phyloP scores from a whole-genome alignment of 2,888 invertebrate species.

The Rutpela maculata region DNA sequence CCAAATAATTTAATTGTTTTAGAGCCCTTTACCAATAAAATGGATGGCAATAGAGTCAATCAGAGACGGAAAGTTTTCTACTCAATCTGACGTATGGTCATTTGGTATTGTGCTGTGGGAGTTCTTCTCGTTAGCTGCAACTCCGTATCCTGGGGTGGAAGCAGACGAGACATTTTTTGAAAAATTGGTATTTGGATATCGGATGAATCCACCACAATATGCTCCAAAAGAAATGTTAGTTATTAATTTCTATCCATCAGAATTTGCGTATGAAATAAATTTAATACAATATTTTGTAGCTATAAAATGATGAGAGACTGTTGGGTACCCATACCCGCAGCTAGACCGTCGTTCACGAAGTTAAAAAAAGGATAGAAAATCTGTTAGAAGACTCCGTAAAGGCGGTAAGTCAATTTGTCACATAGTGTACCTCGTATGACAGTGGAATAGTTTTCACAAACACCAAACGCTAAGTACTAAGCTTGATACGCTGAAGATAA shows the following conservation, averaged over 20 bases:
- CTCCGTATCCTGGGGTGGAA: conserved; percentile 91
- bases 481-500: too few species aligned
- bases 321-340: conserved; percentile 84
- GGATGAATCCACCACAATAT: too few species aligned
- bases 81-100: conserved; percentile 96
- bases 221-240: conserved; percentile 86
- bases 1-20: too few species aligned
- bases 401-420: too few species aligned
- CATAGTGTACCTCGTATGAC: too few species aligned
- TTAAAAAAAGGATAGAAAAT: conserved; percentile 84
- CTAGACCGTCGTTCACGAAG: conserved; percentile 87
- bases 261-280: too few species aligned
- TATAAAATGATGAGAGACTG: too few species aligned
- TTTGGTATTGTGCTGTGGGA: conserved; percentile 95
- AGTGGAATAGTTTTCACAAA: too few species aligned
- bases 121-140: conserved; percentile 88
- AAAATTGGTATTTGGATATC: conserved; percentile 86
- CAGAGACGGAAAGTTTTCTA: conserved; percentile 92
- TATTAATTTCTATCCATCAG: too few species aligned
- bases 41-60: too few species aligned
- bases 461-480: too few species aligned
- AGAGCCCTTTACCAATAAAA: conserved; percentile 91
- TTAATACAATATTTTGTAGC: too few species aligned
- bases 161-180: conserved; percentile 83
- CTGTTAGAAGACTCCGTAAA: conserved; percentile 88